Evolutionary conservation across 1,140 invertebrate species (phyloP).

Genomic region (Drosophila navojoa): DNA sequence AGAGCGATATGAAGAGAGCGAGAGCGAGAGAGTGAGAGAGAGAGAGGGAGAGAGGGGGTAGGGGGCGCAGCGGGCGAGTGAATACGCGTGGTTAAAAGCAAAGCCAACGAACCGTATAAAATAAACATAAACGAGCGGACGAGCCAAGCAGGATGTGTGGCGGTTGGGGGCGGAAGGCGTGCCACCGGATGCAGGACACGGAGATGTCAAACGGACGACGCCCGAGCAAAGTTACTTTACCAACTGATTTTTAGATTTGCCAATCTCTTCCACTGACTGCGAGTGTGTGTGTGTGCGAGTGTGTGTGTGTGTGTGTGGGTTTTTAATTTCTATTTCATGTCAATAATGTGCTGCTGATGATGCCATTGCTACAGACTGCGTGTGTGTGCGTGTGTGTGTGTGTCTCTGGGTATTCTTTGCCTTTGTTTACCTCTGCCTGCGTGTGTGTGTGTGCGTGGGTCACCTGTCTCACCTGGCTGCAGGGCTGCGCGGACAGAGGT

Average conservation of each 20-base stretch:
- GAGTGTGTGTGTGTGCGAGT: constrained; percentile 1
- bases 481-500: background rate
- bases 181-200: constrained; percentile 38
- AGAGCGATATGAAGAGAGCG: background rate
- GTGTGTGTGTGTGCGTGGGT: constrained; percentile 1
- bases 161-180: constrained; percentile 2
- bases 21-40: background rate
- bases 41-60: background rate
- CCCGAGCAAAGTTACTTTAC: constrained; percentile 67
- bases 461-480: constrained; percentile 22
- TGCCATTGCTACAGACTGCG: constrained; percentile 17
- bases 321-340: constrained; percentile 66
- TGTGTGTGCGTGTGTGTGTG: constrained; percentile 19
- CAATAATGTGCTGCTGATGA: constrained; percentile 47
- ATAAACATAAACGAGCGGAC: constrained; percentile 62
- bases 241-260: constrained; percentile 78
- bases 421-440: constrained; percentile 32
- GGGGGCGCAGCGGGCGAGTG: background rate
- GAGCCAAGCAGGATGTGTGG: constrained; percentile 20
- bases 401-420: constrained; percentile 38
- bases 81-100: constrained; percentile 42
- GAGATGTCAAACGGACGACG: constrained; percentile 27
- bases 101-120: constrained; percentile 71
- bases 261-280: constrained; percentile 10
- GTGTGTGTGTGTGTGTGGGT: constrained; percentile 36